These are phyloP conservation scores for Tineola bisselliella DNA, from an alignment of 2,888 invertebrate species.

Conservation along the genomic window DNA sequence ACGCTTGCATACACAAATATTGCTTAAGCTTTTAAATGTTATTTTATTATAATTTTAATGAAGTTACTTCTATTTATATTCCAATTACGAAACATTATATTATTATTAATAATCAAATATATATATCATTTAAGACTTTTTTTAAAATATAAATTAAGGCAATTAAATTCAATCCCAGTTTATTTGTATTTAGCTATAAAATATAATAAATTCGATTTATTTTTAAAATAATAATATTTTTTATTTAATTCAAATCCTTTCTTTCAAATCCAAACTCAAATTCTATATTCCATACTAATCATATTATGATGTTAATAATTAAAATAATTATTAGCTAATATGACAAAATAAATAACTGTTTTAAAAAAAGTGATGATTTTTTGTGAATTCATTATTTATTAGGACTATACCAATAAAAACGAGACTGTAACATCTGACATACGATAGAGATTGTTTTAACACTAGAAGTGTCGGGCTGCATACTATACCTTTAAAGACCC, in stretches of 20 bases:
- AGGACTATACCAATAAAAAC: too few species aligned
- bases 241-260: slow-evolving; percentile 17
- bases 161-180: not conserved
- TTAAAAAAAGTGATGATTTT: too few species aligned
- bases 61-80: not conserved
- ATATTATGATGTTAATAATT: too few species aligned
- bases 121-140: not conserved
- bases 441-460: too few species aligned
- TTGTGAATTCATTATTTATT: too few species aligned
- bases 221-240: slow-evolving; percentile 30
- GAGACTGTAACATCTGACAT: too few species aligned
- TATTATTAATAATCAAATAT: not conserved
- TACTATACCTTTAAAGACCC: too few species aligned
- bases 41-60: not conserved
- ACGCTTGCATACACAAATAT: not conserved
- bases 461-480: too few species aligned
- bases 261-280: too few species aligned
- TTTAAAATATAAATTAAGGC: not conserved
- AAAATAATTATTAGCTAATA: too few species aligned
- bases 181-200: slow-evolving; percentile 20
- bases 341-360: too few species aligned
- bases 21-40: not conserved
- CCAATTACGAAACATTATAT: not conserved
- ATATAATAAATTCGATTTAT: slow-evolving; percentile 51
- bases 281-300: too few species aligned